Conservation (phyloP, 2,797 vertebrate species). For the Calcarius lapponicus region DNA sequence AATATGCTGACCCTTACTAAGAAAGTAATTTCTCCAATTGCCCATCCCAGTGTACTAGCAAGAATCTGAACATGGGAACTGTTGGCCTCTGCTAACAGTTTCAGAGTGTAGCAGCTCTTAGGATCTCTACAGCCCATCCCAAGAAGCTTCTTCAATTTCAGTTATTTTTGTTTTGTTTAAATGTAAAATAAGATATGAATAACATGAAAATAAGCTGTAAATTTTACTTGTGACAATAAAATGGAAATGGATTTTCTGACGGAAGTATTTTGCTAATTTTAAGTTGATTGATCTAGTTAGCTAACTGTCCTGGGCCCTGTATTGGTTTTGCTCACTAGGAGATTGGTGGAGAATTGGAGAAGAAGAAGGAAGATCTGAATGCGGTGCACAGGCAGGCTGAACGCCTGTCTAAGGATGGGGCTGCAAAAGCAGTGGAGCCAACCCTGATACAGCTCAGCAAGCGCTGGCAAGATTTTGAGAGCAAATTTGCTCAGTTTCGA, state of each 20-base stretch:
- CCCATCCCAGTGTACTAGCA: conserved; percentile 20
- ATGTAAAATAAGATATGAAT: conserved; percentile 50
- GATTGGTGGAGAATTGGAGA: conserved; percentile 93
- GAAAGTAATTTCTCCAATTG: conserved; percentile 33
- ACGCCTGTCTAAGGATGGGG: conserved; percentile 93
- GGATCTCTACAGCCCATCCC: not conserved
- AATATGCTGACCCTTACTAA: conserved; percentile 32
- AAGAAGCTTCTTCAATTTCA: conserved; percentile 26
- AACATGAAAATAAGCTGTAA: conserved; percentile 17
- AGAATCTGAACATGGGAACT: not conserved
- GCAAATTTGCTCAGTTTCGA: conserved; percentile 94
- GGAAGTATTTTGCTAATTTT: conserved; percentile 76
- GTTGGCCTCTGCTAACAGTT: conserved; percentile 31
- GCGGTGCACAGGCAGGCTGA: conserved; percentile 93
- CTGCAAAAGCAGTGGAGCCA: conserved; percentile 93
- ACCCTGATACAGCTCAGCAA: conserved; percentile 94
- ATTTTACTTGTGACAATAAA: conserved; percentile 67
- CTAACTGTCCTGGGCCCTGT: conserved; percentile 85
- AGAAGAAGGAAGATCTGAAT: conserved; percentile 96
- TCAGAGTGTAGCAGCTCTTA: not conserved
- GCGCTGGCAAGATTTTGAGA: conserved; percentile 96
- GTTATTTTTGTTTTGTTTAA: conserved; percentile 47
- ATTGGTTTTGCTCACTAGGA: conserved; percentile 95
- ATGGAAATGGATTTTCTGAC: conserved; percentile 68
- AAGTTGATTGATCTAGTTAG: conserved; percentile 77